Percentiles rank a stretch among this genome's conserved stretches.
phyloP scores from a whole-genome alignment of 2,113 vertebrate species.

The Pelmatolapia mariae region DNA sequence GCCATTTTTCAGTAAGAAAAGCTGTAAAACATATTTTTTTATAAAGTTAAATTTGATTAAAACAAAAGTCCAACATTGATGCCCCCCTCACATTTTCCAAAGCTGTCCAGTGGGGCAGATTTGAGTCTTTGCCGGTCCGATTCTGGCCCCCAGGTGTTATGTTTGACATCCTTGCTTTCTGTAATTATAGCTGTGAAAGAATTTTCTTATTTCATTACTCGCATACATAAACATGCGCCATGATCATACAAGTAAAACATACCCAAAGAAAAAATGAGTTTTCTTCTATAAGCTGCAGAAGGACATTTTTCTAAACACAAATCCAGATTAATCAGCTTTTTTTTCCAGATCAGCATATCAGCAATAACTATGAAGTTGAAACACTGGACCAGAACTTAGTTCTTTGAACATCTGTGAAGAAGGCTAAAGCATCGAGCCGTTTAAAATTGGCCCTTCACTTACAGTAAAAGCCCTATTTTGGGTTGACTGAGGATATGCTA shows the following conservation, averaged over 20 bases:
- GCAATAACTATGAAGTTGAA: neutral
- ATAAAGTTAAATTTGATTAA: neutral
- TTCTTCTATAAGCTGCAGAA: neutral
- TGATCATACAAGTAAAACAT: neutral
- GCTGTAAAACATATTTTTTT: neutral
- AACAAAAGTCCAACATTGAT: neutral
- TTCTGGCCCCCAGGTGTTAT: neutral
- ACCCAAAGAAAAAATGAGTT: neutral
- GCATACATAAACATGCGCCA: neutral
- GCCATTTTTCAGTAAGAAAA: neutral
- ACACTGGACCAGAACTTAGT: neutral
- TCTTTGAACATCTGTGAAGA: neutral
- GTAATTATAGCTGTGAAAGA: neutral
- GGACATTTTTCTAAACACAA: neutral
- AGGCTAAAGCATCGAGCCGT: neutral
- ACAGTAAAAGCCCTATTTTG: neutral
- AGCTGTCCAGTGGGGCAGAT: fast-evolving
- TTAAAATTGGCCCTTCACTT: neutral
- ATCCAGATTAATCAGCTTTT: neutral
- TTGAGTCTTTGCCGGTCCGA: neutral
- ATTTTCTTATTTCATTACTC: neutral
- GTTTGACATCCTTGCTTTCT: neutral
- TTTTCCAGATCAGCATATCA: neutral
- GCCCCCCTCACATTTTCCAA: neutral
- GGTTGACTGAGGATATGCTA: neutral